phyloP scores from a whole-genome alignment of 2,888 invertebrate genomes.

The Bimastos eiseni region DNA sequence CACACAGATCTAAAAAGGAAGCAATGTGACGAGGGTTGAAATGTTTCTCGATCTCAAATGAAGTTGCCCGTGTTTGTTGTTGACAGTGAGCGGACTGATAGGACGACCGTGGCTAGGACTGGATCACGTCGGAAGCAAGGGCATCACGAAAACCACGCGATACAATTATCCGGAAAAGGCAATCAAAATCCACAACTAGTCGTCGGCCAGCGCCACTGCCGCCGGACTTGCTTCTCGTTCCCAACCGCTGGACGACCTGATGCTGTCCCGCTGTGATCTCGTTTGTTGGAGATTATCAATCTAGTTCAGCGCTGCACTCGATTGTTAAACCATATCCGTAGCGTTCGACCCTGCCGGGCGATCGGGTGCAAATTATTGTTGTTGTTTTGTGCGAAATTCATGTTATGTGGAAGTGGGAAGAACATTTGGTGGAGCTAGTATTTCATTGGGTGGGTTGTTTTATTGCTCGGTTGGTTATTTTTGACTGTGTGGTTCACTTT shows the following conservation, averaged over 20 bases:
- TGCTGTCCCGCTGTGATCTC: not conserved
- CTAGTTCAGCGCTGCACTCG: slow-evolving; percentile 13
- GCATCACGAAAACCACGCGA: slow-evolving; percentile 90
- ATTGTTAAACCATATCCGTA: not conserved
- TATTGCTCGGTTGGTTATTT: too few species aligned
- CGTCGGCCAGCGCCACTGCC: not conserved
- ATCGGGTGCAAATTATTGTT: not conserved
- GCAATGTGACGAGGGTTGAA: too few species aligned
- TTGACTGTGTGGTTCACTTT: too few species aligned
- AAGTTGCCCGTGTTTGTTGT: not conserved
- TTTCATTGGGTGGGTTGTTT: not conserved
- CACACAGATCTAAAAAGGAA: too few species aligned
- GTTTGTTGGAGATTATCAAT: not conserved
- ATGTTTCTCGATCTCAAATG: not conserved
- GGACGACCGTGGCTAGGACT: slow-evolving; percentile 82
- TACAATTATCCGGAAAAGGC: slow-evolving; percentile 92
- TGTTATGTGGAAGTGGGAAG: not conserved
- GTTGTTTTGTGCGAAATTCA: not conserved
- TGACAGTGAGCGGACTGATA: slow-evolving; percentile 58
- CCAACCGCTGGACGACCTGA: not conserved
- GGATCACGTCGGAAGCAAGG: slow-evolving; percentile 85
- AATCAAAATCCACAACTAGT: slow-evolving; percentile 95
- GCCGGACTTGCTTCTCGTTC: not conserved
- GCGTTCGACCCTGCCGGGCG: not conserved
- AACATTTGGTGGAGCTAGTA: not conserved